Base-by-base conservation (phyloP, 2,888 invertebrate species). In the Zaprionus obscuricornis region DNA sequence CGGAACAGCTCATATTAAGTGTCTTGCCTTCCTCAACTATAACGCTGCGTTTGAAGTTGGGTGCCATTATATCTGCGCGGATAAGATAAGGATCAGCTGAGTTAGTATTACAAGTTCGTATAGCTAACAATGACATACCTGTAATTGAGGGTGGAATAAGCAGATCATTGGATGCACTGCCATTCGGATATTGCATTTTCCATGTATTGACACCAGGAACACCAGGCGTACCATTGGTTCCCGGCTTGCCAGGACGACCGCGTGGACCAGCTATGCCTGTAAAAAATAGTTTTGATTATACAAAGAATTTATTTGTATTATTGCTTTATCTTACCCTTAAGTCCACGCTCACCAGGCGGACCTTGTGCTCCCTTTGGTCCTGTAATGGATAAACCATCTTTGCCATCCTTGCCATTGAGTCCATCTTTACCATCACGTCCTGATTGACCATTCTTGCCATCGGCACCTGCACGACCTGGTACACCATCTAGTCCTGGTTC, bases 71-170 rank as follows among this genome's bases (percentile, higher is more conserved):
- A 58, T 90, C 90, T 88, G 56, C 5, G 24, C 33, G 3, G 10
- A 2, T 6, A n/a, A 13, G n/a, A 20, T 1, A 6, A 3, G 0
- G 0, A 4, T 5, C n/a, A 16, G 8, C 7, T 11, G 3, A 5
- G 10, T 5, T 1, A 4, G 3, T 6, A n/a, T n/a, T n/a, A n/a
- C n/a, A n/a, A n/a, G n/a, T n/a, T n/a, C n/a, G n/a, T n/a, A n/a
- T n/a, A n/a, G n/a, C n/a, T n/a, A n/a, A n/a, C n/a, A n/a, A n/a
- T 5, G 14, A 73, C 69, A 74, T 88, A 94, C 95, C 94, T 54
- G 95, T 93, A 85, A 97, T 96, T 24, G 96, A 94, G 22, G 97
- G 97, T n/a, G 96, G 95, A 81, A 97, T 94, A 24, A 96, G 92
- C 27, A 96, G 91, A 66, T 95, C 93, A 50, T 92, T 92, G 55